These are phyloP conservation scores for Drosophila mimica DNA, from an alignment of 2,888 invertebrate genomes.

Conservation along the genomic window DNA sequence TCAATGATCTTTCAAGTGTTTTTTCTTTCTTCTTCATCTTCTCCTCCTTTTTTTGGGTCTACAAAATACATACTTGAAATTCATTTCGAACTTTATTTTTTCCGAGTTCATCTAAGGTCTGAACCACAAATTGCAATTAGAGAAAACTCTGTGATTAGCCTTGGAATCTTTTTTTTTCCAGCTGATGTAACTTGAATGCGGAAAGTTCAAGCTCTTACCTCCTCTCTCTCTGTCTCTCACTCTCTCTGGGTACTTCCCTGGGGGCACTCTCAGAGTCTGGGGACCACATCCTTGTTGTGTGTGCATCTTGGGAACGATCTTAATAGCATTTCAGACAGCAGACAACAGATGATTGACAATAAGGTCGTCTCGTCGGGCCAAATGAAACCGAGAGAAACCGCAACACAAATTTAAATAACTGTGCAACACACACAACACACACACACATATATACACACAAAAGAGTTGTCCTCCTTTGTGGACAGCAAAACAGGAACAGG, in stretches of 20 bases:
- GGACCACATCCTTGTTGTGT: conserved; percentile 39
- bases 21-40: not conserved
- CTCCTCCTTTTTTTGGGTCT: not conserved
- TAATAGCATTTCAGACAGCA: conserved; percentile 35
- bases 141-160: conserved; percentile 21
- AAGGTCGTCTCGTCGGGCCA: conserved; percentile 32
- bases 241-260: not conserved
- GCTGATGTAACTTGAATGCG: conserved; percentile 15
- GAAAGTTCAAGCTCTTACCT: conserved; percentile 7
- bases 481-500: conserved; percentile 16
- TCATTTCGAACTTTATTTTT: not conserved
- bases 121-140: conserved; percentile 13
- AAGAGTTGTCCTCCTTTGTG: conserved; percentile 43
- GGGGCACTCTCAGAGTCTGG: conserved; percentile 11
- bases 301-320: conserved; percentile 47
- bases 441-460: conserved; percentile 18
- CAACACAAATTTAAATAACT: conserved; percentile 80
- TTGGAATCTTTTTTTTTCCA: conserved; percentile 15
- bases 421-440: conserved; percentile 28
- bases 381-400: conserved; percentile 59
- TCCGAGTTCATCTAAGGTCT: conserved; percentile 7
- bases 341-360: conserved; percentile 78
- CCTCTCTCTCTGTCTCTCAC: not conserved
- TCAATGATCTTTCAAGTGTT: conserved; percentile 42
- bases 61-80: not conserved